A percentile compares a stretch with the other conserved stretches of the same genome.
Conservation (phyloP, 92 coral and sea anemone species). For the Palythoa grandis region DNA sequence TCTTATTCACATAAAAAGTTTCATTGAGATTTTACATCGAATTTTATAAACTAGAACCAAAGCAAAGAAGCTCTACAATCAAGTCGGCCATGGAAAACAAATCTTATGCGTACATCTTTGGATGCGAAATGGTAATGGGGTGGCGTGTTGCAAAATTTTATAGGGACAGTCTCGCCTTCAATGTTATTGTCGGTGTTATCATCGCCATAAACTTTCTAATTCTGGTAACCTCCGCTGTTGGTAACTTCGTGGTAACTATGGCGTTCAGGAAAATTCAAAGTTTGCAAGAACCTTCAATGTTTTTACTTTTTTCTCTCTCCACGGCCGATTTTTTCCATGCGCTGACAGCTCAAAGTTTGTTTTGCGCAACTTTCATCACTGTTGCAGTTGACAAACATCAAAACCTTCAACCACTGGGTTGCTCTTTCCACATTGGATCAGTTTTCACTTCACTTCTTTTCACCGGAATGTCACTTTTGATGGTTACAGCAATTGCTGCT, state of each 20-base stretch:
- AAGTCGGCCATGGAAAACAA: background rate
- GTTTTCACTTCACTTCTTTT: background rate
- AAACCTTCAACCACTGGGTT: background rate
- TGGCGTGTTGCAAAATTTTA: background rate
- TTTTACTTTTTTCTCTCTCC: background rate
- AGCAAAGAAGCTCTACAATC: background rate
- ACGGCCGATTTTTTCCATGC: background rate
- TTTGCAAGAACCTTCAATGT: background rate
- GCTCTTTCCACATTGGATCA: background rate
- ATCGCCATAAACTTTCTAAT: background rate
- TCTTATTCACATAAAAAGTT: no score
- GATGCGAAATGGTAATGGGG: background rate
- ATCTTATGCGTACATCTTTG: background rate
- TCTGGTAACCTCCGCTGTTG: background rate
- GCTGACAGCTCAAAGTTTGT: background rate
- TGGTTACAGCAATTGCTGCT: conserved; percentile 13
- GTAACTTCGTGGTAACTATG: background rate
- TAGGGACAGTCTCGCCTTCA: background rate
- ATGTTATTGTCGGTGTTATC: background rate
- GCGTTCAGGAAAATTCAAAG: background rate
- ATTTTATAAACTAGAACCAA: background rate
- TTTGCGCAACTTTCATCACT: background rate
- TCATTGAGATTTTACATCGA: background rate
- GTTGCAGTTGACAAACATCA: background rate
- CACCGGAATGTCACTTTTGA: background rate